Base-by-base conservation (phyloP, 2,113 vertebrate genomes). In the Cyprinus carpio region DNA sequence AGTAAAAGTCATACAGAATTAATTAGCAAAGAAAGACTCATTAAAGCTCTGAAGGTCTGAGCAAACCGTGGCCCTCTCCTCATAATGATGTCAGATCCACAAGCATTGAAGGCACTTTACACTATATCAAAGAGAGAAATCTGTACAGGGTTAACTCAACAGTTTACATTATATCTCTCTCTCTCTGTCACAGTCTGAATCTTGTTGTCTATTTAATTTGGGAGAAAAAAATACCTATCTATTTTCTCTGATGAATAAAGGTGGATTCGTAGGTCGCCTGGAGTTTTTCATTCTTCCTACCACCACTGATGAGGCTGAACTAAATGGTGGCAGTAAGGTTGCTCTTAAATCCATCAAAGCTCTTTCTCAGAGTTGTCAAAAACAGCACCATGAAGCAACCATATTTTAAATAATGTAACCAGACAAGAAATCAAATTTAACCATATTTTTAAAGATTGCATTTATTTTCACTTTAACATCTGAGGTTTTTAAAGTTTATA, bases 21-120 rank as follows among this genome's bases (percentile, higher is more conserved):
- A 94, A 94, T 95, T 93, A 94, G 83, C 51, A 86, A 90, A 90
- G 79, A 82, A 89, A 91, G 88, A 90, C 92, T 94, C 93, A 91
- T 95, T 95, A 95, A 75, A 75, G 84, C 78, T 87, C 10, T 88
- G 84, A 87, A 49, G 76, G 86, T 87, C 86, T 85, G 82, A 93
- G 85, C 93, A 93, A 91, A 93, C 88, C 90, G 91, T 92, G 90
- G 92, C 92, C 69, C 86, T 92, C 89, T 92, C 90, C 7, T 67
- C 87, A 79, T 95, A 93, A 94, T 93, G 93, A 94, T 92, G 93
- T 90, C 91, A 89, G 90, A 92, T 93, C 90, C 85, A 18, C 75
- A 18, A 90, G 76, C 56, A 46, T 81, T 71, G 56, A 85, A 89
- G 88, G 87, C 58, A 79, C 87, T 86, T 87, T 40, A 51, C 85